These are phyloP conservation scores for Chromis chromis DNA, from an alignment of 2,797 vertebrate genomes.

Conservation along the genomic window DNA sequence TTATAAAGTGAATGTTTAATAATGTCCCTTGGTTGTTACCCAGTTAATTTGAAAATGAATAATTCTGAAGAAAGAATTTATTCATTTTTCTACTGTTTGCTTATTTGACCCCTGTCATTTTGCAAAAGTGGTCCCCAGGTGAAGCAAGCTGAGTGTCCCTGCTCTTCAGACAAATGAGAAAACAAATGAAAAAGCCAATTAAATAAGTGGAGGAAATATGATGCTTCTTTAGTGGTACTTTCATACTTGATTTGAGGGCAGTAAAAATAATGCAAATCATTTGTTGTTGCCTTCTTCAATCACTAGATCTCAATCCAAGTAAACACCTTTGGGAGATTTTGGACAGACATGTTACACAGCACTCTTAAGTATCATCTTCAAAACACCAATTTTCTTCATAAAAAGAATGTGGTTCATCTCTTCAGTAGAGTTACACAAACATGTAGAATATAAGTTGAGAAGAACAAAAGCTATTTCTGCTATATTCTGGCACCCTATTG, in stretches of 20 bases:
- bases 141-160: no score
- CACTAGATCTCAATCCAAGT: not conserved
- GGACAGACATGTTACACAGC: not conserved
- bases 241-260: not conserved
- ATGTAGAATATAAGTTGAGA: not conserved
- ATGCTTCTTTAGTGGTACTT: not conserved
- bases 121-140: no score
- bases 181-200: not conserved
- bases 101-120: no score
- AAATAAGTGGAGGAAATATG: not conserved
- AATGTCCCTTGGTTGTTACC: no score
- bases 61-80: no score
- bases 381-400: not conserved
- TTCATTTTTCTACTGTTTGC: no score
- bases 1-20: no score
- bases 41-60: no score
- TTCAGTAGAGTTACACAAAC: slow-evolving; percentile 1
- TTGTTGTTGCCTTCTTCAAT: not conserved
- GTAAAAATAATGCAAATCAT: not conserved
- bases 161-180: not conserved
- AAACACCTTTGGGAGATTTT: not conserved
- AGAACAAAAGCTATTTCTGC: not conserved
- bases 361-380: not conserved
- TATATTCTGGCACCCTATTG: not conserved
- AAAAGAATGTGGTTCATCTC: not conserved